Evolutionary conservation across 1,140 invertebrate genomes (phyloP), one percentile per base, ranked within the genome.

Genomic region (Pomphorhynchus laevis): DNA sequence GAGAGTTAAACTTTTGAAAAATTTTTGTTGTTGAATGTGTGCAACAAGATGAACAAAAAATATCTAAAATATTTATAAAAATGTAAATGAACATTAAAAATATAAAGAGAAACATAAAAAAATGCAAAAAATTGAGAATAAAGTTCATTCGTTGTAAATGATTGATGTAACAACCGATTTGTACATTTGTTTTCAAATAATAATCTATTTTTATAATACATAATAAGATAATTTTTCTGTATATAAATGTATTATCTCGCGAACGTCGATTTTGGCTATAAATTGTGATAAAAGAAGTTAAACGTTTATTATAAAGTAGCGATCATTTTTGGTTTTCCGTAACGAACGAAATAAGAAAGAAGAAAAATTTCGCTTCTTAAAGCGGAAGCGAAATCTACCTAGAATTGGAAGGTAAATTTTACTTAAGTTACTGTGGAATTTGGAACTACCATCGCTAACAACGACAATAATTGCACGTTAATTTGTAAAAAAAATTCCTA

Each of bases 191-290:
- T 32, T 32, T 5, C n/a, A 32, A 32, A 32, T 14, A 32, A 32
- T 14, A 27, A 27, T n/a, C 29, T 38, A 29, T 38, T 20, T 38
- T 38, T 16, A 12, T 27, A n/a, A 18, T 20, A 38, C 21, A 38
- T n/a, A 38, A 31, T n/a, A 27, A 20, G 17, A 38, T 38, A 5
- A 17, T 5, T 27, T 38, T 29, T 38, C 17, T 25, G n/a, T 38
- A 27, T 12, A 27, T 38, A 6, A 20, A 17, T 34, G 33, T 35
- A 35, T 21, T 27, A 20, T 18, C 31, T 11, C 27, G 31, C 31
- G 31, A 38, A 38, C 24, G 31, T 29, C 31, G 37, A 24, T 38
- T 38, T 38, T 29, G 37, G 24, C 27, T 38, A 18, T 6, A 11
- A 5, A 17, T 27, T 17, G 31, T 29, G 31, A 18, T 12, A 5